Percentiles rank a stretch among this genome's conserved stretches.
These are phyloP conservation scores for Mallateleia sp. DNA, from an alignment of 2,888 invertebrate species.

Conservation along the genomic window DNA sequence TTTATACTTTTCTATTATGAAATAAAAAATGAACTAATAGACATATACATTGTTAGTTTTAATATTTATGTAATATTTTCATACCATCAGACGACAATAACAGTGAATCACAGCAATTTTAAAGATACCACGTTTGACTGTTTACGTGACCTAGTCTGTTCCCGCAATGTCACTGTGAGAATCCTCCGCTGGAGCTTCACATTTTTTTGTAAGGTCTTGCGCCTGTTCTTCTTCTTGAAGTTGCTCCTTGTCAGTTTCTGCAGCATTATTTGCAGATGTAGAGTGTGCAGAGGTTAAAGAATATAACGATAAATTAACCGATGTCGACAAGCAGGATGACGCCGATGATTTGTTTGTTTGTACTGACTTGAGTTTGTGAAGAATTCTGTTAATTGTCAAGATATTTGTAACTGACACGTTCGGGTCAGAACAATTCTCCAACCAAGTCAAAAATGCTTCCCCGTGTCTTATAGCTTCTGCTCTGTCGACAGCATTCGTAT, in stretches of 20 bases:
- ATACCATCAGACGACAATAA: constrained; percentile 20
- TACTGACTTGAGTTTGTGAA: constrained; percentile 93
- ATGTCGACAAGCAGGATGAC: not conserved
- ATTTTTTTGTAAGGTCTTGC: constrained; percentile 45
- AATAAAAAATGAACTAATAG: not conserved
- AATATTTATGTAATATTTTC: not conserved
- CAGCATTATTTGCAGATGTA: constrained; percentile 11
- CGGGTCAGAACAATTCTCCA: constrained; percentile 94
- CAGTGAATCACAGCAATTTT: constrained; percentile 29
- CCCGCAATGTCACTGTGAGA: not conserved
- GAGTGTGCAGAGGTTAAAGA: not conserved
- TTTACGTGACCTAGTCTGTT: not conserved
- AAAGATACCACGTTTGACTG: constrained; percentile 25
- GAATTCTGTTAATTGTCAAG: constrained; percentile 93
- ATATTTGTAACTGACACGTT: constrained; percentile 93
- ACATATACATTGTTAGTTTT: not conserved
- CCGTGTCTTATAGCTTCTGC: constrained; percentile 93
- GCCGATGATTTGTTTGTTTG: constrained; percentile 2
- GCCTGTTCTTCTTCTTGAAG: constrained; percentile 79
- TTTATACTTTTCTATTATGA: too few species aligned
- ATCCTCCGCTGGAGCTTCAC: constrained; percentile 10
- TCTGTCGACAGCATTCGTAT: constrained; percentile 74
- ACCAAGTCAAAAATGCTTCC: constrained; percentile 95
- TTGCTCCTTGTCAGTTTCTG: constrained; percentile 82
- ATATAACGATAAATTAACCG: not conserved